A percentile compares a stretch with the other conserved stretches of the same genome.
Conservation (phyloP, 2,113 vertebrate genomes). For the Tympanuchus pallidicinctus region DNA sequence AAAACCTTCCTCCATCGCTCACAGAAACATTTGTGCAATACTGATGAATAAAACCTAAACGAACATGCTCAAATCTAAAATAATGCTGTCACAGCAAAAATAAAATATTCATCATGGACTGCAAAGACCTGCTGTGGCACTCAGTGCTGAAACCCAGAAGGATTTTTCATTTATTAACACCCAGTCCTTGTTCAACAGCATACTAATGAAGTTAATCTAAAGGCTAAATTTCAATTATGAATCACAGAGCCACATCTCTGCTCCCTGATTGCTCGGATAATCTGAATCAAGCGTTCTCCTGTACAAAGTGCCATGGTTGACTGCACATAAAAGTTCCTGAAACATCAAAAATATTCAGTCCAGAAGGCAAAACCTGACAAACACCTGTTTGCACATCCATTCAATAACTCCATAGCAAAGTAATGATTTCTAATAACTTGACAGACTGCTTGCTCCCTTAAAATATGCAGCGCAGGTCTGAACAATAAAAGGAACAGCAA, state of each 20-base stretch:
- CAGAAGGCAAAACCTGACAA: slow-evolving; percentile 48
- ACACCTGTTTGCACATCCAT: slow-evolving; percentile 59
- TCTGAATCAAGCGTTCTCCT: slow-evolving; percentile 19
- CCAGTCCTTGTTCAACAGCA: slow-evolving; percentile 62
- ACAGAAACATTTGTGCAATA: background rate
- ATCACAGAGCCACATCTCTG: slow-evolving; percentile 65
- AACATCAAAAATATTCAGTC: slow-evolving; percentile 49
- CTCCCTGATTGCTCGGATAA: slow-evolving; percentile 64
- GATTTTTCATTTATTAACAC: slow-evolving; percentile 76
- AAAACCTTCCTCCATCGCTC: background rate
- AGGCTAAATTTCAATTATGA: slow-evolving; percentile 78
- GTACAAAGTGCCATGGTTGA: slow-evolving; percentile 7
- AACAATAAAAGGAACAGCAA: slow-evolving; percentile 65
- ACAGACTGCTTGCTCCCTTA: slow-evolving; percentile 51
- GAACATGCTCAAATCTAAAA: background rate
- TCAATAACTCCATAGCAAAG: slow-evolving; percentile 45
- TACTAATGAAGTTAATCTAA: slow-evolving; percentile 78
- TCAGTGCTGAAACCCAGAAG: slow-evolving; percentile 58
- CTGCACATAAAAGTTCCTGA: slow-evolving; percentile 34
- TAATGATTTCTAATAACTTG: slow-evolving; percentile 53
- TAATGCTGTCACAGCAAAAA: slow-evolving; percentile 40
- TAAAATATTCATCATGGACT: slow-evolving; percentile 11
- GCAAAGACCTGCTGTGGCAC: slow-evolving; percentile 38
- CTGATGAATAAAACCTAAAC: background rate
- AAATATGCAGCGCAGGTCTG: slow-evolving; percentile 22